Conservation (phyloP, 2,113 vertebrate species). For the Dicentrarchus labrax region DNA sequence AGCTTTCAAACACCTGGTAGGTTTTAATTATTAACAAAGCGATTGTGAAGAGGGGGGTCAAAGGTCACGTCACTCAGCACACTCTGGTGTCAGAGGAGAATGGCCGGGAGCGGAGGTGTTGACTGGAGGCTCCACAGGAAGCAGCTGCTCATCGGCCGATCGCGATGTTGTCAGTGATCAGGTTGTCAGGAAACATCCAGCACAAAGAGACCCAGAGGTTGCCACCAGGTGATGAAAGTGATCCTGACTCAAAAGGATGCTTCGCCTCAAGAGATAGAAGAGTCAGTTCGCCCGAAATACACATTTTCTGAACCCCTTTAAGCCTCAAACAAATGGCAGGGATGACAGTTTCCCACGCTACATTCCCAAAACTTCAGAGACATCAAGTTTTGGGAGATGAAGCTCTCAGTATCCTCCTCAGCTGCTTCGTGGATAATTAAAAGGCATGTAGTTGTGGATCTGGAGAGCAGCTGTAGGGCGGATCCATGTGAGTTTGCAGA, state of each 20-base stretch:
- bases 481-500: constrained; percentile 51
- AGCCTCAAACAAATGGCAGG: not conserved
- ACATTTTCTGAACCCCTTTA: not conserved
- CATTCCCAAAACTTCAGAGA: constrained; percentile 26
- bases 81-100: constrained; percentile 29
- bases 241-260: not conserved
- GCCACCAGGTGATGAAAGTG: not conserved
- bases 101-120: constrained; percentile 29
- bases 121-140: constrained; percentile 52
- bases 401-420: constrained; percentile 51
- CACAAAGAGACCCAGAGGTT: constrained; percentile 18
- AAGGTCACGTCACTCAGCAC: constrained; percentile 31
- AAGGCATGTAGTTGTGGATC: constrained; percentile 54
- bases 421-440: constrained; percentile 71
- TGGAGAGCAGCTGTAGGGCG: constrained; percentile 76
- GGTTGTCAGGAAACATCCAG: constrained; percentile 1
- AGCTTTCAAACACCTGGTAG: constrained; percentile 51
- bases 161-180: constrained; percentile 14
- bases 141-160: constrained; percentile 65
- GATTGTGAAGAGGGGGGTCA: constrained; percentile 28
- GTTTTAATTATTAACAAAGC: constrained; percentile 57
- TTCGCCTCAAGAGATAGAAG: not conserved
- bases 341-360: constrained; percentile 59
- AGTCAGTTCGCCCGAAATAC: not conserved
- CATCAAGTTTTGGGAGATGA: constrained; percentile 6